Evolutionary conservation across 2,888 invertebrate species (phyloP), one percentile per base, ranked within the genome.

Genomic region (Electrophaes corylata): DNA sequence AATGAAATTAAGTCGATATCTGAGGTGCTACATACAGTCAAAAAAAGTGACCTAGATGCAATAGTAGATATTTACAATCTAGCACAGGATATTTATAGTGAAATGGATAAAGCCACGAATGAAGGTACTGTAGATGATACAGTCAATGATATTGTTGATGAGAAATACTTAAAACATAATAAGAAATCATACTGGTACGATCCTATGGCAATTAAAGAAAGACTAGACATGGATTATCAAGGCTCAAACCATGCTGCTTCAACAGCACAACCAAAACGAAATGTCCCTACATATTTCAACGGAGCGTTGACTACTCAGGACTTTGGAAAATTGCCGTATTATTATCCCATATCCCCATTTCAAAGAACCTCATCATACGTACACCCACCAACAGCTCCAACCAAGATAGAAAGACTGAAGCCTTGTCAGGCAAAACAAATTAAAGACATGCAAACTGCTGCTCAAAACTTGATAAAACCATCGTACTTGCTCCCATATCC

Each of bases 1-100:
- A 61, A 69, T 6, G 91, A 91, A 73, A 88, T 91, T 10, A 79
- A 79, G 63, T 67, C 76, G 0, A 81, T 91, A 57, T 71, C 86
- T 18, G 75, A 84, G 23, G 60, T 90, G 49, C 69, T 91, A 4
- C 83, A 85, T 4, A 78, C 78, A 1, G 77, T 90, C 0, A 91
- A 85, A 50, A 90, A 84, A 63, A 88, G 88, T 57, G 91, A 91
- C 59, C 70, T 91, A 48, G 86, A 91, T 71, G 83, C 90, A 4
- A 79, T 91, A 10, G 67, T 90, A 26, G 91, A 91, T 60, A 80
- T 91, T 54, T 91, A 91, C 46, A 86, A 84, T 53, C 67, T 91
- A 64, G 90, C 89, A 1, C 84, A 90, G 76, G 87, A 91, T 48
- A 83, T 91, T 62, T 88, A 86, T 47, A 84, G 81, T 48, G 88